Evolutionary conservation across 2,888 invertebrate genomes (phyloP).

Genomic region (Ommatoiulus sabulosus): DNA sequence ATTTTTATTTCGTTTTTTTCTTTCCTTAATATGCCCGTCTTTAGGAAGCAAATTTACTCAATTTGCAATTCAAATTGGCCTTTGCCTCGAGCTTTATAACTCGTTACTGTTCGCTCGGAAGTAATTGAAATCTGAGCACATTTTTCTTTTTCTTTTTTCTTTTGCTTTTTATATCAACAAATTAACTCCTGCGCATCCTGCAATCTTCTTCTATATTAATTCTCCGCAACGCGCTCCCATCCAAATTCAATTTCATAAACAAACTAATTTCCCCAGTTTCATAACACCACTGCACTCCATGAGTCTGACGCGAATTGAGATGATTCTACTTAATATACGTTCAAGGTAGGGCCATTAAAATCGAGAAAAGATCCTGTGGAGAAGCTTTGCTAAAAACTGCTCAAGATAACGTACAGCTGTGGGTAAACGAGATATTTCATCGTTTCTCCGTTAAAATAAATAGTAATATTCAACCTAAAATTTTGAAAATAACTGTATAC

Average conservation of each 20-base stretch:
- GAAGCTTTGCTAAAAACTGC: too few species aligned
- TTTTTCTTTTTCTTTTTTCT: too few species aligned
- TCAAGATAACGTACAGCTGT: too few species aligned
- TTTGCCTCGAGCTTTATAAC: not conserved
- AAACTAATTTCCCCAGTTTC: not conserved
- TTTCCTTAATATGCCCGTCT: not conserved
- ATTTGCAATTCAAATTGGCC: slow-evolving; percentile 9
- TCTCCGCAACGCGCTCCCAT: not conserved
- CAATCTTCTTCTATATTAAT: not conserved
- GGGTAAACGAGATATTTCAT: too few species aligned
- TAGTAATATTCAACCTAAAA: too few species aligned
- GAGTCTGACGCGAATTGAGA: too few species aligned
- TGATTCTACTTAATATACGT: too few species aligned
- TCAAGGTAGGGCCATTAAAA: too few species aligned
- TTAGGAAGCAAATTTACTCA: not conserved
- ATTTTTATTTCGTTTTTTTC: not conserved
- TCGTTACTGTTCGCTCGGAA: not conserved
- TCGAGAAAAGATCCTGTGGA: too few species aligned
- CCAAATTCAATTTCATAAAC: slow-evolving; percentile 12
- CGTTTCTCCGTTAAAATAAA: too few species aligned
- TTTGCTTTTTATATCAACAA: slow-evolving; percentile 11
- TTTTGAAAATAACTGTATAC: too few species aligned
- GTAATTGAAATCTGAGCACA: slow-evolving; percentile 1
- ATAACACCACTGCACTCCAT: not conserved
- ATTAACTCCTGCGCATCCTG: not conserved